These are phyloP conservation scores for Trachymyrmex cornetzi DNA, from an alignment of 1,140 invertebrate genomes.

Conservation along the genomic window DNA sequence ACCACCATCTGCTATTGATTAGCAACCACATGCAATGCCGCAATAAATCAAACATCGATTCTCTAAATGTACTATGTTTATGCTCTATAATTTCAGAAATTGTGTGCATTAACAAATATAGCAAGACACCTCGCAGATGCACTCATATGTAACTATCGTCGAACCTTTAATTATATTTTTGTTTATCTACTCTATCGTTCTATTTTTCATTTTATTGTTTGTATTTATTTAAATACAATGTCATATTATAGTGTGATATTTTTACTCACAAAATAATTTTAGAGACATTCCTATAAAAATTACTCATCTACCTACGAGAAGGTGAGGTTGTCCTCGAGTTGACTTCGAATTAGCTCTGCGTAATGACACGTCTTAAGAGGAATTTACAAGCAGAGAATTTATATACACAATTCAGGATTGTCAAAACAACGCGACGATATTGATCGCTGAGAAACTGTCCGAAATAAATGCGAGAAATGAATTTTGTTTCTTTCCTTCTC, in stretches of 20 bases:
- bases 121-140: background rate
- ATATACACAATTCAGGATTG: conserved; percentile 32
- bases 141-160: background rate
- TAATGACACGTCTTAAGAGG: conserved; percentile 24
- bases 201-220: background rate
- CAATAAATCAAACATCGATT: conserved; percentile 21
- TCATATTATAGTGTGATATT: background rate
- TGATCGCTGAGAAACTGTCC: conserved; percentile 63
- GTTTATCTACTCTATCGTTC: background rate
- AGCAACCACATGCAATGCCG: background rate
- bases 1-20: conserved; percentile 18
- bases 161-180: background rate
- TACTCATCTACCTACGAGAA: background rate
- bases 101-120: background rate
- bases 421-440: conserved; percentile 14
- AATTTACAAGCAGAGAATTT: conserved; percentile 47
- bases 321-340: background rate
- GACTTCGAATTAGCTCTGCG: conserved; percentile 10
- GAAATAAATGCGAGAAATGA: conserved; percentile 54
- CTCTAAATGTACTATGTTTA: background rate
- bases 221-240: background rate
- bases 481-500: conserved; percentile 21
- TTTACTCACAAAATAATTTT: background rate
- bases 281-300: background rate
- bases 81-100: background rate